These are phyloP conservation scores for Lutra lutra DNA, from an alignment of 2,797 vertebrate genomes.

Conservation along the genomic window DNA sequence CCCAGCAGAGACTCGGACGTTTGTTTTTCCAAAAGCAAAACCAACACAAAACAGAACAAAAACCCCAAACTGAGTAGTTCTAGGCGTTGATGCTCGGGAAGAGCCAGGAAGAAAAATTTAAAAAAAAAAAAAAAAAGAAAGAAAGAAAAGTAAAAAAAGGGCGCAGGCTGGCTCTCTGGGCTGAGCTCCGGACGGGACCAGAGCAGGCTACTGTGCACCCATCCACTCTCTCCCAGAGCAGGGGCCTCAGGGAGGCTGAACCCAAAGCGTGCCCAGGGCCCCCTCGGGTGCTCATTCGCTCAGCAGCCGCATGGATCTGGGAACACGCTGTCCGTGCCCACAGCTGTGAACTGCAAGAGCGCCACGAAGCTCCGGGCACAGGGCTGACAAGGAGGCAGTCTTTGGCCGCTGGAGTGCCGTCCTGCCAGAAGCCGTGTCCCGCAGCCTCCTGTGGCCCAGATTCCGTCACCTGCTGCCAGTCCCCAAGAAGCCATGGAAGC, in stretches of 20 bases:
- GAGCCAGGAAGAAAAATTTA: slow-evolving; percentile 19
- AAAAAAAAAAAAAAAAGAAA: neutral
- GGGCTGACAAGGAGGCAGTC: neutral
- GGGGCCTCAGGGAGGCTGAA: neutral
- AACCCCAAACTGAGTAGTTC: neutral
- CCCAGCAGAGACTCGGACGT: neutral
- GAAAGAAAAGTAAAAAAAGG: neutral
- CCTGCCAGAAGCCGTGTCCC: neutral
- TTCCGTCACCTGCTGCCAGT: neutral
- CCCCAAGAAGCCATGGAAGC: neutral
- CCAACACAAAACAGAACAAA: neutral
- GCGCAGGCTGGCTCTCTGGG: neutral
- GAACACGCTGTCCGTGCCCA: neutral
- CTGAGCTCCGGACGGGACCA: neutral
- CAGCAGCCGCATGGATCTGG: neutral
- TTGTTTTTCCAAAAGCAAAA: neutral
- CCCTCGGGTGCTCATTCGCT: fast-evolving
- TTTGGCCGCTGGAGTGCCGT: neutral
- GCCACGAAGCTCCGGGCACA: neutral
- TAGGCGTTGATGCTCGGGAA: neutral
- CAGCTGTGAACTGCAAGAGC: neutral
- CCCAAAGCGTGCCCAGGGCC: fast-evolving
- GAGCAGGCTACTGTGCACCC: neutral
- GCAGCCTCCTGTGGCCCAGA: neutral
- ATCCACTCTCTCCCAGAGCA: neutral